Evolutionary conservation across 2,113 vertebrate genomes (phyloP), one percentile per base, ranked within the genome.

Genomic region (Hemiscyllium ocellatum): DNA sequence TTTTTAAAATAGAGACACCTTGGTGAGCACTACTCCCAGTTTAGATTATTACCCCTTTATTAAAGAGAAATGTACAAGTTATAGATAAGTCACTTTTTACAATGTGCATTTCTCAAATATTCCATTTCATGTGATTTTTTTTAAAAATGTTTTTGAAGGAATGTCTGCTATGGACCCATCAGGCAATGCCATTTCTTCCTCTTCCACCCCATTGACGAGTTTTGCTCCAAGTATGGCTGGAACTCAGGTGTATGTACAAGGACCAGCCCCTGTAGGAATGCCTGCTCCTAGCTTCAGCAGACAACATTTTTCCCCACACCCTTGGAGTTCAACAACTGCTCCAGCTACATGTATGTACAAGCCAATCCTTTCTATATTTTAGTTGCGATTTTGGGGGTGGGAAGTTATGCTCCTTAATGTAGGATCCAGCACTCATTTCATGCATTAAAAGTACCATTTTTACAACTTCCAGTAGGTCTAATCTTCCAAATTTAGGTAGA

Each of bases 231-330:
- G 98, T 97, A 99, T 99, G 97, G 98, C 98, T 97, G 98, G 98
- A 97, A 98, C 98, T 96, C 98, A 98, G 95, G 98, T 99, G 98
- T 99, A 98, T 97, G 98, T 99, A 96, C 98, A 98, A 96, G 98
- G 98, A 96, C 98, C 98, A 96, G 97, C 98, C 96, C 97, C 97
- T 95, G 98, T 99, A 96, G 98, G 98, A 96, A 98, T 95, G 94
- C 94, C 94, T 95, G 94, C 98, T 95, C 99, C 99, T 96, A 99
- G 98, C 96, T 99, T 99, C 98, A 99, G 98, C 98, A 98, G 99
- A 98, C 99, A 99, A 97, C 99, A 99, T 98, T 99, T 99, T 98
- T 99, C 99, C 96, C 99, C 99, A 96, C 99, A 99, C 97, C 99
- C 99, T 97, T 99, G 99, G 99, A 95, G 94, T 95, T 95, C 94